Conservation (phyloP, 2,113 vertebrate species). For the Pelecanoides urinatrix region DNA sequence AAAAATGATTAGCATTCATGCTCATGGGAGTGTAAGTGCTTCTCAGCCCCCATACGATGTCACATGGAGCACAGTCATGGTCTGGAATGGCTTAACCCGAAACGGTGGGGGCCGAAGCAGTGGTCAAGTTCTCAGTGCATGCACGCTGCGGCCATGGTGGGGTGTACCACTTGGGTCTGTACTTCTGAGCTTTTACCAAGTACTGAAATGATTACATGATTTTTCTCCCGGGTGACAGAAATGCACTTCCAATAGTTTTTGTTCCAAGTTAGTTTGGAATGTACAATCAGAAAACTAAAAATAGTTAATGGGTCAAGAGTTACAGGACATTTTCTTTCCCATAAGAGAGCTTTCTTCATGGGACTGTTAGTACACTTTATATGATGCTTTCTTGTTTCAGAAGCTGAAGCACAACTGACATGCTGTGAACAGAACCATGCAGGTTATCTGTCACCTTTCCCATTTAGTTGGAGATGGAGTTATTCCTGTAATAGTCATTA, state of each 20-base stretch:
- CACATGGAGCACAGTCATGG: neutral
- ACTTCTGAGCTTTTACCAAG: too few relatives aligned
- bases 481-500: neutral
- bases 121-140: neutral
- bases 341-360: neutral
- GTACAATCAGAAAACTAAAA: constrained; percentile 14
- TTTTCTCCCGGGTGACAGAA: neutral
- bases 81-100: neutral
- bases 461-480: neutral
- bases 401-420: neutral
- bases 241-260: neutral
- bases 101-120: neutral
- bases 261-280: neutral
- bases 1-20: neutral
- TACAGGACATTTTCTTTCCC: neutral
- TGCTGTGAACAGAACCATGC: neutral
- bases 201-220: neutral
- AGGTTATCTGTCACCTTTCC: neutral
- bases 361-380: neutral
- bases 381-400: neutral
- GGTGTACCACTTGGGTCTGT: neutral
- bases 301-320: neutral
- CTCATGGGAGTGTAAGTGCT: neutral
- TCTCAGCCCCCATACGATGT: neutral
- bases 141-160: too few relatives aligned